phyloP scores from a whole-genome alignment of 1,140 invertebrate genomes.

The Pteromalus puparum region DNA sequence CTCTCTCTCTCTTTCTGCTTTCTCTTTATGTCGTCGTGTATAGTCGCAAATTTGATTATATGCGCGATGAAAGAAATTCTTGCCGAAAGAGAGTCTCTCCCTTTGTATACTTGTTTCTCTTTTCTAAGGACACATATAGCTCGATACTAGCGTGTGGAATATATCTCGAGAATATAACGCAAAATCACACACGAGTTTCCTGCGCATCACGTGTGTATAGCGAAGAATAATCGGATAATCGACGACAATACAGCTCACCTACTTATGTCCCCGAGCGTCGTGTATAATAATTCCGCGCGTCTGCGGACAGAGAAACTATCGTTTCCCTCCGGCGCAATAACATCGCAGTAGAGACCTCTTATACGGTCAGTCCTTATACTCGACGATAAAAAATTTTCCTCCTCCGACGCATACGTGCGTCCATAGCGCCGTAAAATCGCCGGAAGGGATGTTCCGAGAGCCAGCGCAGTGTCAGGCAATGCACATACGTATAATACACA shows the following conservation, averaged over 20 bases:
- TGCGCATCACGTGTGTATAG: too few species aligned
- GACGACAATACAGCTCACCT: background rate
- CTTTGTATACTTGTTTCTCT: background rate
- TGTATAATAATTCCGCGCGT: background rate
- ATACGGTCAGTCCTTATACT: background rate
- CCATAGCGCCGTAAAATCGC: background rate
- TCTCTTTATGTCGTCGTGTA: background rate
- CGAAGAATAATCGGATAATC: background rate
- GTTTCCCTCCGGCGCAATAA: background rate
- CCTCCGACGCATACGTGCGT: background rate
- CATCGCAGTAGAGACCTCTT: background rate
- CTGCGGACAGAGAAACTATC: background rate
- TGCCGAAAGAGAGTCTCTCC: background rate
- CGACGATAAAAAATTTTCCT: conserved; percentile 10
- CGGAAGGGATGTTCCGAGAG: background rate
- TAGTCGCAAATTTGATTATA: background rate
- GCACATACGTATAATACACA: background rate
- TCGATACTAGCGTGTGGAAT: too few species aligned
- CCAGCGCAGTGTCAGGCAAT: background rate
- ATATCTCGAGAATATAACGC: background rate
- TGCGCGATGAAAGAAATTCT: conserved; percentile 1
- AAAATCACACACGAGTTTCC: too few species aligned
- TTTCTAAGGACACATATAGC: background rate
- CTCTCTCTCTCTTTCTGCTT: background rate
- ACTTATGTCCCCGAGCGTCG: background rate